These are phyloP conservation scores for Colossoma macropomum DNA, from an alignment of 2,113 vertebrate genomes.

Conservation along the genomic window DNA sequence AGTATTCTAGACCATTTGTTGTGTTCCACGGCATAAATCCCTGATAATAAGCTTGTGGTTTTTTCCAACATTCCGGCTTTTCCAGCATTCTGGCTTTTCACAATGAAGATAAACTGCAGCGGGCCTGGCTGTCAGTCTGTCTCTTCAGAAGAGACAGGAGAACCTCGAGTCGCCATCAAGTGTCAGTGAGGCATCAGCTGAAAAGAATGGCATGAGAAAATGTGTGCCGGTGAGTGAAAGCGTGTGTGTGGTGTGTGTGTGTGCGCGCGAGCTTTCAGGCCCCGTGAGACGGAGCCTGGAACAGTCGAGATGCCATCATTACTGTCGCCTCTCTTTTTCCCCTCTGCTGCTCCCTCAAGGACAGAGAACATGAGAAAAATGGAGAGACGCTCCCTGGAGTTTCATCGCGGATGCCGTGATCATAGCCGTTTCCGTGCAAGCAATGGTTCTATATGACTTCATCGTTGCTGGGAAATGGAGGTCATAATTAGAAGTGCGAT, in stretches of 20 bases:
- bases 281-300: slow-evolving; percentile 24
- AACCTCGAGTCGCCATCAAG: slow-evolving; percentile 39
- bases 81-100: not conserved
- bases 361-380: slow-evolving; percentile 21
- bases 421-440: not conserved
- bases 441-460: slow-evolving; percentile 13
- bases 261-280: not conserved
- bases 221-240: slow-evolving; percentile 5
- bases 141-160: slow-evolving; percentile 8
- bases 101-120: slow-evolving; percentile 13
- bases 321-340: not conserved
- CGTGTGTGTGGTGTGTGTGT: slow-evolving; percentile 2
- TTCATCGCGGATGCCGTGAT: slow-evolving; percentile 3
- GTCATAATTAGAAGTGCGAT: slow-evolving; percentile 34
- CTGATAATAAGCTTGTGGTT: not conserved
- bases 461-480: slow-evolving; percentile 28
- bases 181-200: slow-evolving; percentile 23
- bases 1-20: not conserved
- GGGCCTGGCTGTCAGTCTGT: not conserved
- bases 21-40: not conserved
- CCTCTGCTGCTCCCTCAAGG: slow-evolving; percentile 35
- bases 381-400: not conserved
- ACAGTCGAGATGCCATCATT: slow-evolving; percentile 39
- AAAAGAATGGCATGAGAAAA: not conserved
- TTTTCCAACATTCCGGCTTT: not conserved